phyloP scores from a whole-genome alignment of 2,797 vertebrate species.

The Podarcis lilfordi region DNA sequence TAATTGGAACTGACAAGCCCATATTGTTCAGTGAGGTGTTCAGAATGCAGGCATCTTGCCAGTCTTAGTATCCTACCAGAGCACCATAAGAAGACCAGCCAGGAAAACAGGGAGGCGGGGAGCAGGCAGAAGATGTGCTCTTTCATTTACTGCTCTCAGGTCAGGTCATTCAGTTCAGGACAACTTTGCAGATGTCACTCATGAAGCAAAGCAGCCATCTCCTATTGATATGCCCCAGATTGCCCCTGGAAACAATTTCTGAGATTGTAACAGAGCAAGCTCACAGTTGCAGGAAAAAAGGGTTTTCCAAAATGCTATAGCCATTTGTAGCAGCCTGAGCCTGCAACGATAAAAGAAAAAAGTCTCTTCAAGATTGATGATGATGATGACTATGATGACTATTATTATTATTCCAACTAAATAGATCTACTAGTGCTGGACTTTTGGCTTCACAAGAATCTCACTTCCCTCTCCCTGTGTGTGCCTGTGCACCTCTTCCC shows the following conservation, averaged over 20 bases:
- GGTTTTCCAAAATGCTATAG: neutral
- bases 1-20: constrained; percentile 37
- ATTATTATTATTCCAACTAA: too few relatives aligned
- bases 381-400: too few relatives aligned
- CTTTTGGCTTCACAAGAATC: too few relatives aligned
- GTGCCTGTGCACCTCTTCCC: too few relatives aligned
- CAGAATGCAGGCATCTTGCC: constrained; percentile 49
- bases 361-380: too few relatives aligned
- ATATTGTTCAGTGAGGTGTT: constrained; percentile 17
- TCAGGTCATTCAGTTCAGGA: neutral
- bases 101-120: neutral
- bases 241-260: constrained; percentile 12
- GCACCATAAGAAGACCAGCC: constrained; percentile 37
- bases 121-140: constrained; percentile 22
- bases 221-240: neutral
- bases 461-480: too few relatives aligned
- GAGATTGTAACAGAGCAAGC: neutral
- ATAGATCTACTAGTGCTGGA: too few relatives aligned
- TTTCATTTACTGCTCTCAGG: constrained; percentile 15
- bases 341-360: too few relatives aligned
- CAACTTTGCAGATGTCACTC: neutral
- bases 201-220: neutral
- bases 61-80: constrained; percentile 50
- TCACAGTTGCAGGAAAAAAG: neutral
- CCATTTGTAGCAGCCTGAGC: too few relatives aligned